Conservation (phyloP, 2,888 invertebrate genomes). For the Caenorhabditis sp. region DNA sequence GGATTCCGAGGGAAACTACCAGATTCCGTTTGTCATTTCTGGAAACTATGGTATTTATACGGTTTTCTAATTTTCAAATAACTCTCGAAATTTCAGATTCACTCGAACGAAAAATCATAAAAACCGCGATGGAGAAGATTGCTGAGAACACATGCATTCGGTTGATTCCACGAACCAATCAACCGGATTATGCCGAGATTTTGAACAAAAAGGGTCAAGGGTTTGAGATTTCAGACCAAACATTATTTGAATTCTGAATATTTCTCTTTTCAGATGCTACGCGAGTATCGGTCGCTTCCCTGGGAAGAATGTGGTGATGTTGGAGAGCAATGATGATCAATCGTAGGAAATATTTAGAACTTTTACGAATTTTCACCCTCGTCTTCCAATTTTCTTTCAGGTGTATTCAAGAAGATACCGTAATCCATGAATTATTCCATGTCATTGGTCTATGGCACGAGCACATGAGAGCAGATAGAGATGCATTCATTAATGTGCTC, state of each 20-base stretch:
- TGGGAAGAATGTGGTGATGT: conserved; percentile 80
- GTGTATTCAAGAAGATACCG: conserved; percentile 76
- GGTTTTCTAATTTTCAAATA: no score
- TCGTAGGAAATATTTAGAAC: conserved; percentile 65
- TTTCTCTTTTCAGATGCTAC: conserved; percentile 74
- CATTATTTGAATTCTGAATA: no score
- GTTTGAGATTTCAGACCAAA: conserved; percentile 48
- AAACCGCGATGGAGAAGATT: conserved; percentile 75
- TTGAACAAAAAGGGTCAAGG: conserved; percentile 78
- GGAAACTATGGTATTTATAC: conserved; percentile 77
- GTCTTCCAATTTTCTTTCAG: conserved; percentile 48
- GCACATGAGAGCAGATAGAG: conserved; percentile 81
- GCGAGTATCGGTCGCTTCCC: conserved; percentile 78
- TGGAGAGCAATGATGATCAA: conserved; percentile 77
- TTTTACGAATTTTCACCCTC: background rate
- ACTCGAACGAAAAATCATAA: conserved; percentile 72
- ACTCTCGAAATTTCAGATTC: conserved; percentile 60
- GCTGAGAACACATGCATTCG: conserved; percentile 78
- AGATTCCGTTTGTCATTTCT: conserved; percentile 76
- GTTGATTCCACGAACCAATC: conserved; percentile 69
- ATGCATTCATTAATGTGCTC: conserved; percentile 77
- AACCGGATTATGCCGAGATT: conserved; percentile 78
- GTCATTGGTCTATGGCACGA: conserved; percentile 81
- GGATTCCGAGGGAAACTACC: conserved; percentile 71
- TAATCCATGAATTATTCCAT: conserved; percentile 80